Base-by-base conservation (phyloP, 2,888 invertebrate genomes). In the Cremastobaeus sp. region DNA sequence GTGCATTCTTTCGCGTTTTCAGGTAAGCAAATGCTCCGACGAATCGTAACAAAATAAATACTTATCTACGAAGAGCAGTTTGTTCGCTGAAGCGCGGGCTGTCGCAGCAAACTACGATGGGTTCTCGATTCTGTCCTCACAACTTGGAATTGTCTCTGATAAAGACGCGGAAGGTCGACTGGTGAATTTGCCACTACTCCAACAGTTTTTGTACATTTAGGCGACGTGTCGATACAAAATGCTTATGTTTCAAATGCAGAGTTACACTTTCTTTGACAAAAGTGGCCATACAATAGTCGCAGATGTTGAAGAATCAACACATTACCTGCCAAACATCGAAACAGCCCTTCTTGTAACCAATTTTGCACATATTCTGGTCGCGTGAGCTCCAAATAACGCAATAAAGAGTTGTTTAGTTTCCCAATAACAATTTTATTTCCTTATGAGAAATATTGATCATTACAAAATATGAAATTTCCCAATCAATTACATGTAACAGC, bases 11-110 rank as follows among this genome's bases (percentile, higher is more conserved):
- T 48, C 34, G 28, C 17, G 12, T 66, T 66, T 57, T 39, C 28
- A 54, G 47, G 60, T 50, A 62, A 62, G 45, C 70, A 70, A 48
- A 55, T 52, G 45, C 55, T 50, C 28, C 20, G 55, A 30, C 12
- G 41, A 41, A 11, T 62, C 25, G 64, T 71, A 71, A 71, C 20
- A 71, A 64, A 71, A 71, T 71, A 71, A 71, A 54, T 60, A 43
- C 57, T 21, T 55, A 48, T 70, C 43, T 9, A 50, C 57, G 8
- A 64, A 48, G 54, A 25, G 41, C 52, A 32, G 34, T 62, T 52
- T 64, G 64, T 43, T 50, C 39, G 43, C 25, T 50, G 41, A 62
- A 65, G 64, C 65, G 39, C 35, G 18, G 8, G 45, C 35, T 18
- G 35, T 48, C 48, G 35, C 54, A 35, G 11, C 32, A 25, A 32